Evolutionary conservation across 2,888 invertebrate species (phyloP), one percentile per base, ranked within the genome.

Genomic region (Stramonita haemastoma): DNA sequence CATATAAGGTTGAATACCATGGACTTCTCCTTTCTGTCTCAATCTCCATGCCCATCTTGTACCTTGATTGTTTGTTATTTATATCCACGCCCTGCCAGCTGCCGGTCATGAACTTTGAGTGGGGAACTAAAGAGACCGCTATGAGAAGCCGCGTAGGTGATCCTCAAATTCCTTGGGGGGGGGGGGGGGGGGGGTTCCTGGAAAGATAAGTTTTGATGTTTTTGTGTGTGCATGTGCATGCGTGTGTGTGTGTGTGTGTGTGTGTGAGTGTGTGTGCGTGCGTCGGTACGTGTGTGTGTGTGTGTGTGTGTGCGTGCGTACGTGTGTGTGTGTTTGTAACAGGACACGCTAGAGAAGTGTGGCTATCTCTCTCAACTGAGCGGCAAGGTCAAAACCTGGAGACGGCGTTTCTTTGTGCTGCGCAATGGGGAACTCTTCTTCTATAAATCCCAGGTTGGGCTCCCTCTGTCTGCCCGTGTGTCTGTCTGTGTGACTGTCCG

Each of bases 351-450:
- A 87, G 99, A 99, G 96, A 99, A 99, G 96, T 97, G 97, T 93
- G 98, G 98, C 0, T 98, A 98, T 95, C 97, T 98, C 81, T 98
- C 98, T 81, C 98, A 98, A 95, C 96, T 98, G 92, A 99, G 99
- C 34, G 99, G 99, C 36, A 98, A 99, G 96, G 97, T 99, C 46
- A 99, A 99, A 96, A 99, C 99, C 0, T 99, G 99, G 99, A 97
- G 98, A 93, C 98, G 99, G 95, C 97, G 99, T 94, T 99, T 98
- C 98, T 99, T 99, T 95, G 98, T 99, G 5, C 97, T 99, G 26
- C 98, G 98, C 95, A 98, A 99, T 96, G 99, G 99, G 81, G 97
- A 98, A 0, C 97, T 99, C 4, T 98, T 98, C 0, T 99, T 99
- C 95, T 99, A 99, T 98, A 99, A 99, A 96, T 98, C 98, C 87